Percentiles rank a stretch among this genome's conserved stretches.
phyloP scores from a whole-genome alignment of 2,888 invertebrate species.

The Synanthedon vespiformis region DNA sequence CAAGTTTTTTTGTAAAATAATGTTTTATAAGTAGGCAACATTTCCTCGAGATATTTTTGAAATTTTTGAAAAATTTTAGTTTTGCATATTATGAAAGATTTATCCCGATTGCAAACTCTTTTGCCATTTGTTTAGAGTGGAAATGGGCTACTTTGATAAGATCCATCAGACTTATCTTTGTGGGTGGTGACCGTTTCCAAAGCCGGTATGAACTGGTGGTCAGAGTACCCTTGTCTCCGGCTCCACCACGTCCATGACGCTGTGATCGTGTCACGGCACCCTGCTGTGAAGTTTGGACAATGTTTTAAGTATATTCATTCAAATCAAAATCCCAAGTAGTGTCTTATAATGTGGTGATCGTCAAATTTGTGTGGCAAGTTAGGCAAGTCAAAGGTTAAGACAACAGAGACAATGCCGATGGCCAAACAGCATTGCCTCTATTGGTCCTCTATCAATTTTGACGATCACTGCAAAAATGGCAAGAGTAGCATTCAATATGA shows the following conservation, averaged over 20 bases:
- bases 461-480: too few species aligned
- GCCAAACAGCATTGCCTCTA: conserved; percentile 2
- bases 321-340: too few species aligned
- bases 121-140: too few species aligned
- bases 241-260: conserved; percentile 17
- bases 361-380: too few species aligned
- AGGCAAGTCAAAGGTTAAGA: background rate
- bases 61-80: too few species aligned
- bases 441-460: conserved; percentile 3
- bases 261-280: conserved; percentile 21
- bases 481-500: too few species aligned
- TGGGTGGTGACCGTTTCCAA: background rate
- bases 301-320: background rate
- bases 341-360: too few species aligned
- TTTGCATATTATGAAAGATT: too few species aligned
- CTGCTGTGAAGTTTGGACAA: conserved; percentile 50
- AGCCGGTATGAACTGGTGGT: background rate
- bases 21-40: too few species aligned
- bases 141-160: background rate
- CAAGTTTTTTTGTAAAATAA: too few species aligned
- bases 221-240: background rate
- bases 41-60: too few species aligned
- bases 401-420: background rate
- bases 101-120: too few species aligned
- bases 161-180: background rate